These are phyloP conservation scores for Oxyteleia sp. DNA, from an alignment of 2,888 invertebrate species.

Conservation along the genomic window DNA sequence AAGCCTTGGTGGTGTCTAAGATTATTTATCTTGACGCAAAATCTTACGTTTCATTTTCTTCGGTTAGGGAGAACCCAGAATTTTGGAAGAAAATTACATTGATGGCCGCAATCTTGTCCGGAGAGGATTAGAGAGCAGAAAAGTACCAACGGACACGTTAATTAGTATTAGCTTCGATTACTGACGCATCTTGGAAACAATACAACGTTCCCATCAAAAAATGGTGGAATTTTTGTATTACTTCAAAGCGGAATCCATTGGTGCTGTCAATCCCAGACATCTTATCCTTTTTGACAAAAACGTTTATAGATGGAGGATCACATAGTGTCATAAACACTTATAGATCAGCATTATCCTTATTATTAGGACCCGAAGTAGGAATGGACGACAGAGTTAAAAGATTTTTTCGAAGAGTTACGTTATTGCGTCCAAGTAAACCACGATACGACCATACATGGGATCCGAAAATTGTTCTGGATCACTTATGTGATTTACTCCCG, in stretches of 20 bases:
- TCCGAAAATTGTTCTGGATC: slow-evolving; percentile 48
- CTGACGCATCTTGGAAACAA: slow-evolving; percentile 50
- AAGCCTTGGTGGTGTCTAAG: slow-evolving; percentile 24
- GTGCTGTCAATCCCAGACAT: background rate
- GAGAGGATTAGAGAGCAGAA: slow-evolving; percentile 42
- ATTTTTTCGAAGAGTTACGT: slow-evolving; percentile 41
- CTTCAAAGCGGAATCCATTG: background rate
- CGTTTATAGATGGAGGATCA: slow-evolving; percentile 13
- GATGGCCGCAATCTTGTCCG: slow-evolving; percentile 54
- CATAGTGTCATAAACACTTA: slow-evolving; percentile 30
- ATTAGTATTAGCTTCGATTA: slow-evolving; percentile 50
- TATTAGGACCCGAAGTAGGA: slow-evolving; percentile 33
- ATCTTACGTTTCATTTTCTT: slow-evolving; percentile 6
- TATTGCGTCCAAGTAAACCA: slow-evolving; percentile 24
- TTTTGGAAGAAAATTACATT: slow-evolving; percentile 17
- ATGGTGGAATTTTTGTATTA: slow-evolving; percentile 39
- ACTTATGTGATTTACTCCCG: slow-evolving; percentile 28
- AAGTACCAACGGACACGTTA: slow-evolving; percentile 30
- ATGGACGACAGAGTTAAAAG: slow-evolving; percentile 36
- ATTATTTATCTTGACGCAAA: slow-evolving; percentile 42
- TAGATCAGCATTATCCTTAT: slow-evolving; percentile 49
- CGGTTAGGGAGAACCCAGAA: slow-evolving; percentile 6
- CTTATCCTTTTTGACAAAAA: slow-evolving; percentile 15
- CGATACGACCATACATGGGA: slow-evolving; percentile 63
- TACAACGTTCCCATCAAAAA: slow-evolving; percentile 40